A percentile compares a stretch with the other conserved stretches of the same genome.
These are phyloP conservation scores for Ormyrus thymus DNA, from an alignment of 2,888 invertebrate genomes.

Conservation along the genomic window DNA sequence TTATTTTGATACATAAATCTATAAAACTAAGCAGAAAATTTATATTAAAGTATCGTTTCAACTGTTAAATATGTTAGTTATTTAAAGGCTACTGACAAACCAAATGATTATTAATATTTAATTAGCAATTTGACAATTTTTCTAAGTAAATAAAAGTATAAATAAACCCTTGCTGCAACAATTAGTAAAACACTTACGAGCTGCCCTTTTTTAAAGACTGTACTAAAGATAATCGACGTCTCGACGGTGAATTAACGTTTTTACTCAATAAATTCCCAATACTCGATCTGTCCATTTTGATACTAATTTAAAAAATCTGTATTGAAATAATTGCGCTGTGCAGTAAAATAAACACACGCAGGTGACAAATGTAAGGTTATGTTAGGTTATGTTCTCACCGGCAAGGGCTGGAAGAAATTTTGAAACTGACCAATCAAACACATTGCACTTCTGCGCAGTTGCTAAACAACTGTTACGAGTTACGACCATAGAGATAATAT, in stretches of 20 bases:
- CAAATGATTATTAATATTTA: too few species aligned
- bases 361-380: neutral
- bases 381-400: conserved; percentile 24
- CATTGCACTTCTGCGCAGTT: neutral
- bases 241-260: conserved; percentile 63
- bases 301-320: neutral
- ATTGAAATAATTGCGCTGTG: neutral
- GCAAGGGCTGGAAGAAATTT: neutral
- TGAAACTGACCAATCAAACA: conserved; percentile 26
- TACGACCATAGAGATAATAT: too few species aligned
- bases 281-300: conserved; percentile 64
- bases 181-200: conserved; percentile 64
- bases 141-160: too few species aligned
- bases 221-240: conserved; percentile 69
- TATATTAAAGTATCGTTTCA: too few species aligned
- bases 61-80: too few species aligned
- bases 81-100: too few species aligned
- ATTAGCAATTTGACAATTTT: too few species aligned
- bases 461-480: too few species aligned
- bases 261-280: conserved; percentile 62
- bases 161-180: too few species aligned
- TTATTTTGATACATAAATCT: too few species aligned
- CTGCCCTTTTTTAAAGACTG: conserved; percentile 70
- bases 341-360: conserved; percentile 17
- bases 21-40: too few species aligned